phyloP scores from a whole-genome alignment of 2,888 invertebrate genomes.

The Brachylomia viminalis region DNA sequence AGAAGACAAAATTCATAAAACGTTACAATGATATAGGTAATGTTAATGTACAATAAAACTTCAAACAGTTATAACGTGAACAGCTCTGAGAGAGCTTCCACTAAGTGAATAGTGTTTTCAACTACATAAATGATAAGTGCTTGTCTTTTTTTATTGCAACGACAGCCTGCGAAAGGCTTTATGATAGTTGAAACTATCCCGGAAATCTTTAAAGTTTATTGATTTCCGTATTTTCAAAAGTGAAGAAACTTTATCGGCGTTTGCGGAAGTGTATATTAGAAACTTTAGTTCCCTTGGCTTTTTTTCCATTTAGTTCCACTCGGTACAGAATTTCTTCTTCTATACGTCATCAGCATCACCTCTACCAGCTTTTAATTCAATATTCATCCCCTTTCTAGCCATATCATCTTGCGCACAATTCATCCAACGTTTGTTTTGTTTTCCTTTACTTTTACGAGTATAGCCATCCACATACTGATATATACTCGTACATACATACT shows the following conservation, averaged over 20 bases:
- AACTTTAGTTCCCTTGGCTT: no score
- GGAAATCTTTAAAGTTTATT: constrained; percentile 7
- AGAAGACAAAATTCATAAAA: no score
- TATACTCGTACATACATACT: no score
- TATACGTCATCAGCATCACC: no score
- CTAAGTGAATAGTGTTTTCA: neutral
- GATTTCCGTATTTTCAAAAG: neutral
- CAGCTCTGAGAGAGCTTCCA: neutral
- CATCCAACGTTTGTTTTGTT: neutral
- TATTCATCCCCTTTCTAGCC: no score
- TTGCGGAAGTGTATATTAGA: neutral
- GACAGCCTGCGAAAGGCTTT: neutral
- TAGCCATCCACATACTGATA: neutral
- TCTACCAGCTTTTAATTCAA: no score
- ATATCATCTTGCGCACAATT: neutral
- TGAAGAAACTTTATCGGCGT: neutral
- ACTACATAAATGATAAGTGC: neutral
- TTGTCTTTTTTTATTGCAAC: constrained; percentile 3
- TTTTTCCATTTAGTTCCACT: no score
- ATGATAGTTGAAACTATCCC: neutral
- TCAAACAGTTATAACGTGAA: neutral
- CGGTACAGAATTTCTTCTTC: no score
- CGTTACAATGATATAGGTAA: no score
- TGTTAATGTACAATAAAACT: neutral
- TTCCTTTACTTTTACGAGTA: neutral